Base-by-base conservation (phyloP, 2,888 invertebrate species). In the Oxycera nigricornis region DNA sequence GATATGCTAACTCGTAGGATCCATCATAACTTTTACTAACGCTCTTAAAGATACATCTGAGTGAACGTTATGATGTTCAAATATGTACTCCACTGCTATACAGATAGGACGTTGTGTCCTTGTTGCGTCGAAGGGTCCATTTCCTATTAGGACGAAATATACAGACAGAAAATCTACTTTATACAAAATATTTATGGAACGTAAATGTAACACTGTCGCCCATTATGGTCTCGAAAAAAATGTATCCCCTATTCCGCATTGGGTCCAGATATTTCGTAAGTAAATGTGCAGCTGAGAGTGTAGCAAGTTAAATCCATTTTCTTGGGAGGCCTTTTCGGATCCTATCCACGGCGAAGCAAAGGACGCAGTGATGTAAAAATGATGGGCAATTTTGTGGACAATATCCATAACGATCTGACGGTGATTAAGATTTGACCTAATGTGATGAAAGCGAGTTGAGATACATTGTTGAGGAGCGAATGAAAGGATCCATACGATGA, bases 281-380 rank as follows among this genome's bases (percentile, higher is more conserved):
- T n/a, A n/a, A n/a, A n/a, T n/a, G n/a, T n/a, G n/a, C n/a, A n/a
- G n/a, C n/a, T n/a, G n/a, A n/a, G n/a, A n/a, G n/a, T n/a, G n/a
- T n/a, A n/a, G n/a, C n/a, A n/a, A n/a, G n/a, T n/a, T n/a, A n/a
- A n/a, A n/a, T n/a, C n/a, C n/a, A n/a, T n/a, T n/a, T n/a, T n/a
- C n/a, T n/a, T n/a, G n/a, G n/a, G n/a, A n/a, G n/a, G n/a, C n/a
- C n/a, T n/a, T n/a, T n/a, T n/a, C n/a, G n/a, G n/a, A n/a, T n/a
- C n/a, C n/a, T n/a, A n/a, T n/a, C n/a, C n/a, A n/a, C n/a, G n/a
- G n/a, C n/a, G n/a, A n/a, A n/a, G n/a, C n/a, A n/a, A n/a, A n/a
- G n/a, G n/a, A n/a, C n/a, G n/a, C n/a, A 59, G 59, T 59, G 59
- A 59, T 59, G 59, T 59, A 59, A 59, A 59, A 59, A 59, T 59